These are phyloP conservation scores for Avahi laniger DNA, from an alignment of 2,797 vertebrate genomes.

Conservation along the genomic window DNA sequence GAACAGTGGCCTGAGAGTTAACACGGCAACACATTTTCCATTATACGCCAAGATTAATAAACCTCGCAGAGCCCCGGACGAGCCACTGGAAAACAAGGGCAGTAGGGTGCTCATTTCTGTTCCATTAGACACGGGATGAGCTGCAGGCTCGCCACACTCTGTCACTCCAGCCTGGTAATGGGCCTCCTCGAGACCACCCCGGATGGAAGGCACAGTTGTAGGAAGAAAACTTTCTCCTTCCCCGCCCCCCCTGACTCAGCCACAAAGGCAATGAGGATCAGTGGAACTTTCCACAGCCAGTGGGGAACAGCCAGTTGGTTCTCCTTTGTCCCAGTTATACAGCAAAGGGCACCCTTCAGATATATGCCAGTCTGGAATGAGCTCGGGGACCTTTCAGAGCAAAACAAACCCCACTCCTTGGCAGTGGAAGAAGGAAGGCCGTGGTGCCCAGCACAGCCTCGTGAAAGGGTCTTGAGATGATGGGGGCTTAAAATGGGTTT, in stretches of 20 bases:
- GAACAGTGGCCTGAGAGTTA: constrained; percentile 61
- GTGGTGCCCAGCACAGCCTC: not conserved
- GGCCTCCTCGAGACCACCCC: constrained; percentile 65
- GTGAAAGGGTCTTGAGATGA: not conserved
- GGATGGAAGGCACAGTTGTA: not conserved
- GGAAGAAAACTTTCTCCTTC: constrained; percentile 18
- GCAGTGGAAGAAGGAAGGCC: not conserved
- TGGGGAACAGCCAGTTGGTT: fast-evolving
- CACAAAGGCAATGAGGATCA: not conserved
- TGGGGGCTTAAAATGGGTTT: fast-evolving
- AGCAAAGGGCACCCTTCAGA: not conserved
- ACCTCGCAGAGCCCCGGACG: constrained; percentile 64
- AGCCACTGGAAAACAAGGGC: constrained; percentile 79
- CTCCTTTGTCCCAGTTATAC: not conserved
- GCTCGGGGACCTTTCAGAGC: not conserved
- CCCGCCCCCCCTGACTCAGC: not conserved
- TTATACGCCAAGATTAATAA: constrained; percentile 80
- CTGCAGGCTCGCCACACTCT: constrained; percentile 69
- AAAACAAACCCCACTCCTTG: not conserved
- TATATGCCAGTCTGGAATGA: not conserved
- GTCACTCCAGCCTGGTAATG: constrained; percentile 73
- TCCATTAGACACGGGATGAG: constrained; percentile 80
- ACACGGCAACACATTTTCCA: constrained; percentile 76
- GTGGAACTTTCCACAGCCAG: not conserved
- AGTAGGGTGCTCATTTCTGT: constrained; percentile 78